Evolutionary conservation across 2,888 invertebrate species (phyloP), one percentile per base, ranked within the genome.

Genomic region (Choristoneura rosaceana): DNA sequence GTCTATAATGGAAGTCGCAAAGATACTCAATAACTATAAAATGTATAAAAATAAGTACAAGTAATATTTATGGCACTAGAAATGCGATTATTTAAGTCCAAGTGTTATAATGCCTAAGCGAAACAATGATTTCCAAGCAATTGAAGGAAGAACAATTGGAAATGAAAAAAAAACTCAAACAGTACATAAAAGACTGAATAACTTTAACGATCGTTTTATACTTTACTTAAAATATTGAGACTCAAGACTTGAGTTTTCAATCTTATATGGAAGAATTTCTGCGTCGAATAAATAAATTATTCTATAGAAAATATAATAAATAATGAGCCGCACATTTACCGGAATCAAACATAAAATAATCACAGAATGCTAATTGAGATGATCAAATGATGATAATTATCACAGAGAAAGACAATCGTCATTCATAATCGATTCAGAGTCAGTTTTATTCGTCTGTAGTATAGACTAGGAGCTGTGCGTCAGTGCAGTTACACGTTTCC

Each of bases 21-120:
- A 34, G 34, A 66, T 41, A 62, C 52, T 43, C 43, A 58, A 17
- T 55, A 58, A 64, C 15, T 58, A 67, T 70, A 61, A 75, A 71
- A 74, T 69, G 70, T 73, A 70, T 67, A 70, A 74, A 77, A 76
- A 80, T 86, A 86, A 88, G 86, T 88, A 89, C 86, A 84, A 79
- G 65, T 58, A 73, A 63, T 81, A 82, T 83, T 88, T 43, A 91
- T 91, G 90, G 91, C 90, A 90, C 91, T 83, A 88, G 83, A 85
- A 84, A 76, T 71, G 74, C 73, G 45, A 45, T 64, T 63, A 4
- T 55, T 67, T 71, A 70, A 67, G 74, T 67, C 45, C 61, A 25
- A 34, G 50, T 15, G 58, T 66, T 60, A 61, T 62, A 61, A 15
- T 63, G 62, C 50, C 66, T 74, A 69, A 71, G 71, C 71, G 52